Evolutionary conservation across 2,113 vertebrate genomes (phyloP), one percentile per base, ranked within the genome.

Genomic region (Microcebus jonahi): DNA sequence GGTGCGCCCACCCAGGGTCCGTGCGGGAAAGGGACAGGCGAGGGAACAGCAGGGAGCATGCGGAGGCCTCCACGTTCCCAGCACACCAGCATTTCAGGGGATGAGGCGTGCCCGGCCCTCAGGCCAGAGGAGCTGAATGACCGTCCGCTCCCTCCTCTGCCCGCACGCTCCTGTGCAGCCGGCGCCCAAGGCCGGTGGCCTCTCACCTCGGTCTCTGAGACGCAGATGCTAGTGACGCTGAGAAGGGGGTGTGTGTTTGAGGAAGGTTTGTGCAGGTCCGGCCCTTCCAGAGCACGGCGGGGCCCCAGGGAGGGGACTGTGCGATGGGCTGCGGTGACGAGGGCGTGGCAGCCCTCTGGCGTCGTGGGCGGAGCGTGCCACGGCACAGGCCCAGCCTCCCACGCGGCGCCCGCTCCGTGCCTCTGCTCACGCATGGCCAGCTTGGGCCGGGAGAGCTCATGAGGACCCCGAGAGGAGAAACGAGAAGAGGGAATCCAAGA

Each of bases 391-490:
- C 36, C 42, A 15, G 4, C 57, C 39, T 50, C 0, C 0, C 67
- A 5, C 0, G 0, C 67, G 53, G 95, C 55, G 91, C 79, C 0
- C 0, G 36, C 18, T 12, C 59, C 3, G 10, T 10, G 25, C 90
- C 8, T 68, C 68, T 31, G 14, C 93, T 95, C 83, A 59, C n/a
- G 0, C 2, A 5, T 48, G 3, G 15, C 1, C 12, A 50, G 61
- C 70, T 94, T 94, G 55, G 93, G 34, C 86, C 93, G n/a, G 91
- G 96, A 96, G 36, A 90, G 76, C 18, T 93, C 88, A 23, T 97
- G 97, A 97, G 96, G 97, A 87, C 94, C 92, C 92, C 23, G 50
- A 75, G 39, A 96, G 90, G 94, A 95, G 84, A 95, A 96, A 87
- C 68, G n/a, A 98, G 86, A 94, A 85, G 90, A 65, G 0, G 3